Evolutionary conservation across 2,113 vertebrate species (phyloP), one percentile per base, ranked within the genome.

Genomic region (Amphiprion ocellaris): DNA sequence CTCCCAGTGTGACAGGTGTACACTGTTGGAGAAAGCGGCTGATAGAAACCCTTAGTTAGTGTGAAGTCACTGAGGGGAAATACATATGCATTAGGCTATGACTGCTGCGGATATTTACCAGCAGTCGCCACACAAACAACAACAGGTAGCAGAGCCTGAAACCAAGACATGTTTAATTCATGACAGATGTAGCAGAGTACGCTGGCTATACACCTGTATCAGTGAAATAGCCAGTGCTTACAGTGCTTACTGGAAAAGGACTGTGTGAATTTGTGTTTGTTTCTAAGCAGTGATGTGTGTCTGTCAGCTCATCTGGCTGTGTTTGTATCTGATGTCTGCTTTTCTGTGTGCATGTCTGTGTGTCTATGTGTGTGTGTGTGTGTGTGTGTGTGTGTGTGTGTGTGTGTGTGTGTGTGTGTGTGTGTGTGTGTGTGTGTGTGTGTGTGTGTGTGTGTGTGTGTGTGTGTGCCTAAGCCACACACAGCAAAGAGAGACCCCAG

Each of bases 101-200:
- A 80, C 90, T 87, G 71, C 81, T 79, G 84, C 81, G 88, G 67
- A 74, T 92, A 90, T 92, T 92, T 92, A 90, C 84, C 88, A 85
- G 85, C 87, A 74, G 79, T 80, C 86, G 82, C 77, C 80, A 80
- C 59, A 83, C 77, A 30, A 91, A 92, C 86, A 90, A 93, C 90
- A 89, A 90, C 89, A 90, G 87, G 82, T 90, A 91, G 86, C 83
- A 46, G 65, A 85, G 85, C 74, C 79, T 85, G 73, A 88, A 88
- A 86, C 85, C 80, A 66, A 82, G 74, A 67, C 70, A 92, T 93
- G 90, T 92, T 92, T 93, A 92, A 93, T 92, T 91, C 89, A 92
- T 92, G 84, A 77, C 74, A 66, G 68, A 82, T 78, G 83, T 77
- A 74, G 81, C 72, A 46, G 79, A 61, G 56, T 55, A 55, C 81